phyloP scores from a whole-genome alignment of 1,140 invertebrate species.

The Platyscapa corneri region DNA sequence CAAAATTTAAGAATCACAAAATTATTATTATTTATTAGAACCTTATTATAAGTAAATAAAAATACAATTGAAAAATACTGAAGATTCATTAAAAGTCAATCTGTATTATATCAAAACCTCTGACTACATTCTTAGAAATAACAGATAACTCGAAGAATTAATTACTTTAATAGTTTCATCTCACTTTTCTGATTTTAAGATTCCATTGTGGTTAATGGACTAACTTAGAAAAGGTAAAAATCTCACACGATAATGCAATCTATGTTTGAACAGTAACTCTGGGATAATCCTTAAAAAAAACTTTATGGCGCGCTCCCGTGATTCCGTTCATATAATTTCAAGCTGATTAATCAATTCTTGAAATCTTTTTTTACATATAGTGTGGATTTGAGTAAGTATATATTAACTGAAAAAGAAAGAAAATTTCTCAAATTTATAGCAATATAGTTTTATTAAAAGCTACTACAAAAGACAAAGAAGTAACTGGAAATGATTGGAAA shows the following conservation, averaged over 20 bases:
- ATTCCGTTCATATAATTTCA: background rate
- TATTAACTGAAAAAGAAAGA: background rate
- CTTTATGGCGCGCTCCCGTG: background rate
- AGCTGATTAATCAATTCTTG: constrained; percentile 15
- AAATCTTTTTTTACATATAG: background rate
- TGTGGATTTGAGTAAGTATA: too few relatives aligned
- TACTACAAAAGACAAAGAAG: background rate
- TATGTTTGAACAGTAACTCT: background rate
- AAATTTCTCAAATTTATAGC: background rate
- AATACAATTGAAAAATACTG: background rate
- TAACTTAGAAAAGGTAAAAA: background rate
- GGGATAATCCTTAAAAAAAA: constrained; percentile 7
- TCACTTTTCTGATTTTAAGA: background rate
- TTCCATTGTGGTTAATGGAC: background rate
- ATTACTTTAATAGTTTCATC: constrained; percentile 27
- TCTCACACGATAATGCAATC: constrained; percentile 11
- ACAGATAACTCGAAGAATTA: constrained; percentile 45
- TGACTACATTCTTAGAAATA: constrained; percentile 6
- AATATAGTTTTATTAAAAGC: background rate
- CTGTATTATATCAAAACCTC: background rate
- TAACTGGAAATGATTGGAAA: too few relatives aligned
- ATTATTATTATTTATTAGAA: too few relatives aligned
- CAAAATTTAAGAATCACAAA: too few relatives aligned
- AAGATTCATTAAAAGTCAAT: constrained; percentile 6
- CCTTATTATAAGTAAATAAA: too few relatives aligned